A percentile compares a stretch with the other conserved stretches of the same genome.
These are phyloP conservation scores for Paracanthobrama guichenoti DNA, from an alignment of 2,113 vertebrate species.

Conservation along the genomic window DNA sequence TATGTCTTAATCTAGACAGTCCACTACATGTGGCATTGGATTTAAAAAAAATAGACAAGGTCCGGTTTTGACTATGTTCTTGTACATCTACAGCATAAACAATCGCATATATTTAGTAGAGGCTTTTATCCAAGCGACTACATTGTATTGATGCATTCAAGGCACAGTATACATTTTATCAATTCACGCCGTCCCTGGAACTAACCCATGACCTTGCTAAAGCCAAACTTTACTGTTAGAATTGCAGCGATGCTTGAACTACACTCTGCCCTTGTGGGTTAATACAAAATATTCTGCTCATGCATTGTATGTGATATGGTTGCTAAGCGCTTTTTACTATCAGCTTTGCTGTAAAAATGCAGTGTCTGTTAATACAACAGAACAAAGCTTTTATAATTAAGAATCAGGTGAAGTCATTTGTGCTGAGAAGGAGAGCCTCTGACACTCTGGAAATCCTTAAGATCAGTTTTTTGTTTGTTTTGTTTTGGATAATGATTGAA, in stretches of 20 bases:
- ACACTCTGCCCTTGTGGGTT: background rate
- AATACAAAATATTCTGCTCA: constrained; percentile 12
- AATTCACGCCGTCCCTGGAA: background rate
- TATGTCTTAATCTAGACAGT: background rate
- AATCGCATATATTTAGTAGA: background rate
- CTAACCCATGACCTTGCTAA: background rate
- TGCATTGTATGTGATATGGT: background rate
- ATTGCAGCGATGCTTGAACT: background rate
- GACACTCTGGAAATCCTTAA: too few relatives aligned
- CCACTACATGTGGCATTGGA: background rate
- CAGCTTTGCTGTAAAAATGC: constrained; percentile 12
- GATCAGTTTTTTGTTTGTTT: background rate
- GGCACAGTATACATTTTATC: background rate
- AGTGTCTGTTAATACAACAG: background rate
- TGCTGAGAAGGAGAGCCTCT: background rate
- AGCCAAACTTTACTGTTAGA: background rate
- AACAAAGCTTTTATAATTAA: background rate
- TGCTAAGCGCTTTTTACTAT: background rate
- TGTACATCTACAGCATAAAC: too few relatives aligned
- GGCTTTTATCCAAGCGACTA: background rate
- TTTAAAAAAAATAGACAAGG: background rate
- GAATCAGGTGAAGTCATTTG: background rate
- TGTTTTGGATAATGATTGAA: background rate
- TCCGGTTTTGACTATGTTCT: background rate
- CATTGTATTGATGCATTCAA: background rate